Base-by-base conservation (phyloP, 2,888 invertebrate genomes). In the Agrochola lychnidis region DNA sequence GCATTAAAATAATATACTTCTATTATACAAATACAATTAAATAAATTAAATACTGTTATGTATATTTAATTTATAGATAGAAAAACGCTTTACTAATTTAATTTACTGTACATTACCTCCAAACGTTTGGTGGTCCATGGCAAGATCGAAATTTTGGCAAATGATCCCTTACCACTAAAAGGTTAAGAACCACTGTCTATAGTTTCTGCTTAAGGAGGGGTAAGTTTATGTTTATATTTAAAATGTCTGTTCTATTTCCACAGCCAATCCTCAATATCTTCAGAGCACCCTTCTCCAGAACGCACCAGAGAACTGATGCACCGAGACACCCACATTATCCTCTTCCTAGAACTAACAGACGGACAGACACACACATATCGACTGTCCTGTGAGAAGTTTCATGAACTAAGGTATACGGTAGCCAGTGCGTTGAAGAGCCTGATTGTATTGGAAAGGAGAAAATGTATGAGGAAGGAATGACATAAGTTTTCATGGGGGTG, bases 391-490 rank as follows among this genome's bases (percentile, higher is more conserved):
- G 86, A 84, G 1, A 95, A 95, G 70, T 96, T 96, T 73, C 95
- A 95, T 2, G 96, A 95, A 56, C 75, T 96, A 0, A 87, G 96
- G 56, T 96, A 87, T 59, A 87, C 90, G 0, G 83, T 96, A 30
- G 96, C 96, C 0, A 94, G 92, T 25, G 95, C 95, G 0, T 85
- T 96, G 78, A 96, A 96, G 62, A 93, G 88, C 69, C 90, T 96
- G 87, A 95, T 96, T 0, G 94, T 96, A 0, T 81, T 96, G 25
- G 95, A 96, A 59, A 92, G 90, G 51, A 89, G 96, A 5, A 96
- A 96, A 56, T 96, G 96, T 88, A 96, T 96, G 96, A 92, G 91
- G 19, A 90, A 84, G 2, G 93, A 94, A 87, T 95, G 94, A 95
- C 93, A 90, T 59, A 85, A 56, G 87, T 89, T 59, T 84, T 89